Evolutionary conservation across 2,113 vertebrate species (phyloP), one percentile per base, ranked within the genome.

Genomic region (Chloropsis hardwickii): DNA sequence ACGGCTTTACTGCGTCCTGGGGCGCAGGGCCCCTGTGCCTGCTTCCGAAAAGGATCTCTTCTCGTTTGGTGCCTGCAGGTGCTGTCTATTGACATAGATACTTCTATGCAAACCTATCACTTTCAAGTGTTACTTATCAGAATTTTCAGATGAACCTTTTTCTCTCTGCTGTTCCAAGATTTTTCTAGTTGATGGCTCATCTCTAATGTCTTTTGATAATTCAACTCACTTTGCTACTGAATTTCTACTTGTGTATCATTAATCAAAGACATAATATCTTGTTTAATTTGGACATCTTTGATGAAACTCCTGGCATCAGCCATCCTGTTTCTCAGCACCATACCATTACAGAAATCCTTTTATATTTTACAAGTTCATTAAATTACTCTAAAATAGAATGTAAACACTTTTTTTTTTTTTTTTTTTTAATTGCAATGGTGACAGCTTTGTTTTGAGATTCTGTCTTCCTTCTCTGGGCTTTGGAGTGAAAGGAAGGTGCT

Each of bases 251-350:
- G 51, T 0, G 0, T 72, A 15, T 78, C 42, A 44, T 88, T 87
- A 88, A 87, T 84, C 24, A 22, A 44, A 80, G 84, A 39, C 35
- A 22, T 28, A 70, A 50, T 73, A 80, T 72, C 57, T 72, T 95
- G 81, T 90, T 95, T 91, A 56, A 74, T 93, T 94, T 95, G 85
- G 71, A 81, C n/a, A 42, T 73, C 47, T 45, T 80, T 77, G 77
- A 54, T 83, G 62, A 61, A 86, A 54, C 8, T 76, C 28, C 80
- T 45, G 33, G 35, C 47, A 93, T 94, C 47, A 74, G 50, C 81
- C 81, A 24, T 65, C 54, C 42, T 69, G 39, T 79, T 45, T 81
- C 45, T 78, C 79, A 83, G 67, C 64, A 83, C 51, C 10, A 11
- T 54, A 50, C 21, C 27, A 21, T 80, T 91, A 44, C 24, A 69